Base-by-base conservation (phyloP, 2,113 vertebrate species). In the Corvus cornix region DNA sequence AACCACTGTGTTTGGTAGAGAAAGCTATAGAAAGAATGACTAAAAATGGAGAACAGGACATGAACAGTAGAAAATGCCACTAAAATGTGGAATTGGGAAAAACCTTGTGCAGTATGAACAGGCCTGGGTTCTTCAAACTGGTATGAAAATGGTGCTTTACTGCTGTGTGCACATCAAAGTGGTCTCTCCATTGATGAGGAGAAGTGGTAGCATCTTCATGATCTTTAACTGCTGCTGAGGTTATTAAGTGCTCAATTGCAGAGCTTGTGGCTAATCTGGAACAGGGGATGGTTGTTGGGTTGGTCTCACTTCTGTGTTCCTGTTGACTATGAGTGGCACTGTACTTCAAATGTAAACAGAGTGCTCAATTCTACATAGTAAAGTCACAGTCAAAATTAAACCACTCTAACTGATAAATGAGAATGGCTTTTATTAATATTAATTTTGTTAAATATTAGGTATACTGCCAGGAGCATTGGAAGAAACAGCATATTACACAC, bases 331-430 rank as follows among this genome's bases (percentile, higher is more conserved):
- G 18, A 73, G 52, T 86, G 70, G 60, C 16, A 5, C 83, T 94
- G 66, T 93, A 66, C 44, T 87, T 58, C 0, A 60, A 27, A 9
- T 92, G 85, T 90, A 68, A 93, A 68, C 28, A 67, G 51, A 5
- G 0, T 41, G 15, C 26, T 79, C 7, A 16, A 2, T 78, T 78
- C 84, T 22, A 53, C 59, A 30, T 7, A 28, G 35, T 69, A 2
- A 85, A 88, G 80, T 89, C 53, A 59, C 33, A 48, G n/a, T 84
- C 64, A 69, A 33, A 87, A 90, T 92, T 86, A 93, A 96, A 93
- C 43, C 52, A 53, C 2, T 84, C 0, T 53, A 66, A 53, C 37
- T 92, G 53, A 51, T 41, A 4, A 49, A 49, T 59, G 9, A 49
- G n/a, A 70, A 78, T 63, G 52, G 60, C 30, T 82, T 81, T 53